Base-by-base conservation (phyloP, 2,888 invertebrate genomes). In the Andricus quercusramuli region DNA sequence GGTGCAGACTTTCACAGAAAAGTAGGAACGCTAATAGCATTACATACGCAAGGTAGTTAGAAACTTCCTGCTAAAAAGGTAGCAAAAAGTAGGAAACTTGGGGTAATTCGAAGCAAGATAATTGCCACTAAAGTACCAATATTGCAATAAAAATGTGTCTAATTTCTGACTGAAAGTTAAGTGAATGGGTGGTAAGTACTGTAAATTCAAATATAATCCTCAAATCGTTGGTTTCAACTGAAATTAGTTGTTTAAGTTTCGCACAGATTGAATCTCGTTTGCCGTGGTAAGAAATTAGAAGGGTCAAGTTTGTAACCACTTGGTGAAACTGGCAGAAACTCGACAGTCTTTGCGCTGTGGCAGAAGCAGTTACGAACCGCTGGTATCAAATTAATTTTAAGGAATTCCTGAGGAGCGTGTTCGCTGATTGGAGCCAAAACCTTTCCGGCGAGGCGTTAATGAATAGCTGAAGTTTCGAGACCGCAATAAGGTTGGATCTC, bases 401-500 rank as follows among this genome's bases (percentile, higher is more conserved):
- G 74, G 56, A n/a, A 74, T 56, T 74, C 56, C 74, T 29, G 37
- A 56, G 56, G 51, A 74, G 74, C 56, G 32, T 74, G 51, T 51
- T 74, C 70, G 51, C 37, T 74, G 74, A 74, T 74, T 74, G 56
- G 74, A 37, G 74, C 74, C 74, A 56, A 51, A 74, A 74, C 74
- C 56, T 74, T 74, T 74, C 74, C 51, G 20, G n/a, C 51, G 51
- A 74, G 74, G 74, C 74, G 74, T 56, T 74, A 56, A 74, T 74
- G 56, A 74, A 74, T 74, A 74, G 74, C 74, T 74, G 6, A 74
- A 74, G 74, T 74, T 74, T 74, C 74, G n/a, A 51, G 51, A 74
- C 32, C 32, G 37, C 74, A 68, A 74, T 74, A 56, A 74, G 74
- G 37, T 32, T 74, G 74, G 32, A 74, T 74, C 32, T 74, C 74